Evolutionary conservation across 2,888 invertebrate genomes (phyloP).

Genomic region (Arctia plantaginis): DNA sequence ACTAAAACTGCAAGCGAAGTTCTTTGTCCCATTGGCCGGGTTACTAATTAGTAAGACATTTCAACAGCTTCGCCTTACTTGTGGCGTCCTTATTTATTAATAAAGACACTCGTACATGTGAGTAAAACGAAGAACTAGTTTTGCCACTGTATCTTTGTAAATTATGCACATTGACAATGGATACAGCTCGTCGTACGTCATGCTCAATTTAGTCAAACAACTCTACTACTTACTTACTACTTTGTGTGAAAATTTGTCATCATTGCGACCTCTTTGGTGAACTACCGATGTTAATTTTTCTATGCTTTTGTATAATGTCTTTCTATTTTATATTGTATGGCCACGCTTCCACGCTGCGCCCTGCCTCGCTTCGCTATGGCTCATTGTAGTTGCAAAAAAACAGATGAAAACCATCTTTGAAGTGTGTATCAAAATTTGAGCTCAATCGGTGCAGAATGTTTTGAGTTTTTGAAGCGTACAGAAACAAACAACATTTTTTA

Average conservation of each 20-base stretch:
- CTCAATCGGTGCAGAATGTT: no score
- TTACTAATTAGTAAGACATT: constrained; percentile 17
- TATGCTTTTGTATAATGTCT: not conserved
- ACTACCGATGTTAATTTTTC: not conserved
- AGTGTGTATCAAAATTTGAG: no score
- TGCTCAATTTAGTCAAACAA: constrained; percentile 16
- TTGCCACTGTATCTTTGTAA: constrained; percentile 12
- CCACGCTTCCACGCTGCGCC: no score
- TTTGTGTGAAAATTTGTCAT: constrained; percentile 59
- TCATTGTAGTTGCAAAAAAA: no score
- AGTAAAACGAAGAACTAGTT: constrained; percentile 9
- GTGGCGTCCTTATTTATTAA: constrained; percentile 14
- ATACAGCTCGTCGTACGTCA: constrained; percentile 19
- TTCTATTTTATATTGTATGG: not conserved
- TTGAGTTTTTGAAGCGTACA: no score
- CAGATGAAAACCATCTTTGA: no score
- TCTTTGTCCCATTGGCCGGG: constrained; percentile 13
- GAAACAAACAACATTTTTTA: no score
- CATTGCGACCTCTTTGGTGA: constrained; percentile 51
- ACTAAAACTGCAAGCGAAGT: constrained; percentile 10
- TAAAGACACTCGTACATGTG: not conserved
- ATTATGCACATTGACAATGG: constrained; percentile 18
- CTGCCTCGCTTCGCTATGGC: no score
- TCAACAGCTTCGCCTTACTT: constrained; percentile 13
- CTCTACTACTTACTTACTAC: no score